Evolutionary conservation across 1,140 invertebrate genomes (phyloP), one percentile per base, ranked within the genome.

Genomic region (Triops cancriformis): DNA sequence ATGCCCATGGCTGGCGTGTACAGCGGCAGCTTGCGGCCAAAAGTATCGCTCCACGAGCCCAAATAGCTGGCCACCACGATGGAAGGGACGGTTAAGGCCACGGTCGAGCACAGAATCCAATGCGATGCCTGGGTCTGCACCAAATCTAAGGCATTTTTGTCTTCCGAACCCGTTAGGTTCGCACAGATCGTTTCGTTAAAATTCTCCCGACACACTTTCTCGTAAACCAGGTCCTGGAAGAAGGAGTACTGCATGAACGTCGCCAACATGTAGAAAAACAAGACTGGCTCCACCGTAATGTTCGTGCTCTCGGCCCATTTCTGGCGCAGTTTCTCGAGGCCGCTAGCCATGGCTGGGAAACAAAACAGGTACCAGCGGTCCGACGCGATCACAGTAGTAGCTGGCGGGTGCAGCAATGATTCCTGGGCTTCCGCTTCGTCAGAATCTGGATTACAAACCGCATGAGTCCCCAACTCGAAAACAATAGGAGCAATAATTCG

Each of bases 201-300:
- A 45, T 76, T 72, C 64, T 80, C 73, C 4, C 81, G n/a, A 77
- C 86, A 87, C 7, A 85, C 83, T 80, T 86, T 87, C 12, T 80
- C 77, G 77, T 83, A 87, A 1, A 87, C 81, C 23, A 88, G 80
- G 77, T 85, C 85, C 81, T 87, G 87, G 31, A 86, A 81, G 1
- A 85, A 82, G n/a, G 84, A 82, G 73, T 82, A 84, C 74, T 86
- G 83, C 64, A 86, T 82, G 79, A 85, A 87, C 12, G 83, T 83
- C 14, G 84, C 83, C 41, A 87, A 80, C 84, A 87, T 87, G 81
- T 85, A 87, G 11, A 87, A 79, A 79, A 88, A 85, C 23, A 87
- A 79, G 12, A 87, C 83, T 6, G 87, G 87, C 80, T 88, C 87
- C 6, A 88, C 86, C 0, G 86, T 79, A 26, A 79, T 73, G n/a